Evolutionary conservation across 2,888 invertebrate genomes (phyloP).

Genomic region (Cryptophagus acutangulus): DNA sequence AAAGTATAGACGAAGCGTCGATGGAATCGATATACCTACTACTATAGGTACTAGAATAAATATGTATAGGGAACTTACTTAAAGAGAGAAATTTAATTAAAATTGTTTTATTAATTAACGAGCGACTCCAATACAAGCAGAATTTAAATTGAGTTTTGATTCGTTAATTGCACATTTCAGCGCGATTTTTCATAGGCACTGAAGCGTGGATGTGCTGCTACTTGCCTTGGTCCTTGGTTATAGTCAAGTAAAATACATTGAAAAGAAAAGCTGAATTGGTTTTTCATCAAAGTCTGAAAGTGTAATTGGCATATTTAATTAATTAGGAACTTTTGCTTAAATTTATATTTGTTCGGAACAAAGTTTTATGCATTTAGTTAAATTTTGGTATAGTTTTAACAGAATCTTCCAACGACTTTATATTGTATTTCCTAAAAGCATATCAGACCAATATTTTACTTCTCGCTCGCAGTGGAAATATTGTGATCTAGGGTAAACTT

Average conservation of each 20-base stretch:
- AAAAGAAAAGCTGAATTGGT: slow-evolving; percentile 5
- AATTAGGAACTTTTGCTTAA: slow-evolving; percentile 6
- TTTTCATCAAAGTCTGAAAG: slow-evolving; percentile 9
- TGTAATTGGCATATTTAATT: slow-evolving; percentile 14
- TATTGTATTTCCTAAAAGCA: no score
- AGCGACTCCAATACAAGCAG: slow-evolving; percentile 23
- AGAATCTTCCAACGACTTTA: no score
- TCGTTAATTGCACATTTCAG: slow-evolving; percentile 23
- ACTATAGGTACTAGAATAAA: no score
- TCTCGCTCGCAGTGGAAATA: no score
- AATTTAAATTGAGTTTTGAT: slow-evolving; percentile 28
- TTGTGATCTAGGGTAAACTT: no score
- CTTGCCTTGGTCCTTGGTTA: no score
- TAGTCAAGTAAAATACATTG: no score
- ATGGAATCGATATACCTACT: no score
- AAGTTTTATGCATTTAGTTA: neutral
- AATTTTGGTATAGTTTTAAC: no score
- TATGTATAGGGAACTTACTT: no score
- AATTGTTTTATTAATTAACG: slow-evolving; percentile 28
- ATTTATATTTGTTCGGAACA: neutral
- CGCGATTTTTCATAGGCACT: slow-evolving; percentile 15
- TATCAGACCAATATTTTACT: no score
- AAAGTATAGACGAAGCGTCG: no score
- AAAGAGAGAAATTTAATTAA: slow-evolving; percentile 27
- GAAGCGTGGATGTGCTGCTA: slow-evolving; percentile 10